Evolutionary conservation across 2,797 vertebrate genomes (phyloP).

Genomic region (Dallia pectoralis): DNA sequence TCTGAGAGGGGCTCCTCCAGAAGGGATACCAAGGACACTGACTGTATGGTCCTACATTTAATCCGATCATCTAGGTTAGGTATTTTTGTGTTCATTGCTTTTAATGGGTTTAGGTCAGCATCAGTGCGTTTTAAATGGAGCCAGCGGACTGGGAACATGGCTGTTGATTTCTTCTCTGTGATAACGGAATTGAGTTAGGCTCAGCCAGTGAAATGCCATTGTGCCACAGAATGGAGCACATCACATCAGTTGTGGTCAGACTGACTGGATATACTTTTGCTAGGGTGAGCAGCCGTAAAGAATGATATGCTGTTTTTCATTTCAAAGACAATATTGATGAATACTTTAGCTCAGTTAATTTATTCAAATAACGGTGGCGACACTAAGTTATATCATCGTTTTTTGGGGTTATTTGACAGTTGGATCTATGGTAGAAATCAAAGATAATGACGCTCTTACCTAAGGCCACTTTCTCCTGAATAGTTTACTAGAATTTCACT

Average conservation of each 20-base stretch:
- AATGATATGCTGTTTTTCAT: not conserved
- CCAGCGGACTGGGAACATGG: slow-evolving; percentile 21
- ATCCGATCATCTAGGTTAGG: slow-evolving; percentile 26
- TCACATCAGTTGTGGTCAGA: not conserved
- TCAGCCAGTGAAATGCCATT: slow-evolving; percentile 5
- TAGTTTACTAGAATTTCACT: slow-evolving; percentile 13
- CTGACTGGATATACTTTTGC: not conserved
- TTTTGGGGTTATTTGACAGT: not conserved
- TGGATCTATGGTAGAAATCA: not conserved
- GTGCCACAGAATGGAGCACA: not conserved
- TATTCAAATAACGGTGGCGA: not conserved
- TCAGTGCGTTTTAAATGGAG: slow-evolving; percentile 22
- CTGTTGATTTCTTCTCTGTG: slow-evolving; percentile 14
- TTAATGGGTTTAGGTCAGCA: slow-evolving; percentile 27
- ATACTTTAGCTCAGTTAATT: not conserved
- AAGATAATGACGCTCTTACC: not conserved
- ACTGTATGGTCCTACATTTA: slow-evolving; percentile 16
- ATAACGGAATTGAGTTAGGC: slow-evolving; percentile 22
- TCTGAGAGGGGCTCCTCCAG: slow-evolving; percentile 15
- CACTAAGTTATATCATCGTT: too few relatives aligned
- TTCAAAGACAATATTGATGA: not conserved
- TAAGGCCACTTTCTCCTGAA: slow-evolving; percentile 15
- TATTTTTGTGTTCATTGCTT: slow-evolving; percentile 13
- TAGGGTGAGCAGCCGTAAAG: not conserved
- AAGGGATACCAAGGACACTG: slow-evolving; percentile 14